A percentile compares a stretch with the other conserved stretches of the same genome.
These are phyloP conservation scores for Ectemnius cavifrons DNA, from an alignment of 2,888 invertebrate genomes.

Conservation along the genomic window DNA sequence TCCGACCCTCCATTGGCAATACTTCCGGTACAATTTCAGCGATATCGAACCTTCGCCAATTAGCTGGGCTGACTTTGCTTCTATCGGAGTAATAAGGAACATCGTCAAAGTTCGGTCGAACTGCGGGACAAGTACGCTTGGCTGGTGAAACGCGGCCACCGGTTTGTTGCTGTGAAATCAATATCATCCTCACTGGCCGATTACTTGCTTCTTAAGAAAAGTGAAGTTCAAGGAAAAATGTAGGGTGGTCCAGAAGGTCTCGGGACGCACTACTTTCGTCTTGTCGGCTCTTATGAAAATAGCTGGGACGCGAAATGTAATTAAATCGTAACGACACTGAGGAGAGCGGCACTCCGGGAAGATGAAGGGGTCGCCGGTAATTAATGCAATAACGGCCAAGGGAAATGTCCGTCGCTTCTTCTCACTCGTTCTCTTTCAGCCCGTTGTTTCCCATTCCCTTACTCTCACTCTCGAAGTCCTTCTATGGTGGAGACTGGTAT, in stretches of 20 bases:
- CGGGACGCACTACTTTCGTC: constrained; percentile 32
- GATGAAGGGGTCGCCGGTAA: constrained; percentile 26
- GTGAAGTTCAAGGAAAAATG: too few relatives aligned
- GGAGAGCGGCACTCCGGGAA: constrained; percentile 10
- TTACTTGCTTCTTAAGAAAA: constrained; percentile 27
- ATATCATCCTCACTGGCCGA: constrained; percentile 62
- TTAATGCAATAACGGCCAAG: constrained; percentile 33
- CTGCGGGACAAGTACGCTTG: too few relatives aligned
- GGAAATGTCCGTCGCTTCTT: not conserved
- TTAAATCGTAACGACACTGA: constrained; percentile 41
- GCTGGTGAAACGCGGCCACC: constrained; percentile 64
- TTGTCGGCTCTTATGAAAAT: constrained; percentile 43
- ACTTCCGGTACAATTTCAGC: too few relatives aligned
- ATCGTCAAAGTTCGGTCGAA: too few relatives aligned
- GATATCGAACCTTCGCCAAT: too few relatives aligned
- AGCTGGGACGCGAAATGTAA: constrained; percentile 35
- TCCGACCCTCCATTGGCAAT: too few relatives aligned
- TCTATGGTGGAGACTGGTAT: not conserved
- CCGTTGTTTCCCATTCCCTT: constrained; percentile 1
- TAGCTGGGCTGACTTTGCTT: too few relatives aligned
- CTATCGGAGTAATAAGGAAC: too few relatives aligned
- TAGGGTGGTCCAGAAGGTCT: constrained; percentile 15
- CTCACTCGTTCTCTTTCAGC: not conserved
- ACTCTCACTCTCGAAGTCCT: not conserved
- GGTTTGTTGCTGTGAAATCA: constrained; percentile 74